Base-by-base conservation (phyloP, 2,888 invertebrate genomes). In the Ormyrus thymus region DNA sequence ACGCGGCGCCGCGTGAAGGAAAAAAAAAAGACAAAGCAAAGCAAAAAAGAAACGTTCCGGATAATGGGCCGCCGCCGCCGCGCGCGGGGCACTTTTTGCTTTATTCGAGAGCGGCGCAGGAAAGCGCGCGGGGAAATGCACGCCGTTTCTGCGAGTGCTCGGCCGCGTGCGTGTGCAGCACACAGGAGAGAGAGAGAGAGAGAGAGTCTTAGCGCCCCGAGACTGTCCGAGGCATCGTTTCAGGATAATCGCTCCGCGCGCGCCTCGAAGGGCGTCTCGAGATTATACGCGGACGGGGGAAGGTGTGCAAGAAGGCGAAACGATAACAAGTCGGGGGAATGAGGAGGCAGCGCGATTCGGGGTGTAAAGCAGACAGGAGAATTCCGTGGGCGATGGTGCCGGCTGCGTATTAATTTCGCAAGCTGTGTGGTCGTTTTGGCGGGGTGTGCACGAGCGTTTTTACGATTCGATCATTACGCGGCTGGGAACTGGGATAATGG, bases 381-480 rank as follows among this genome's bases (percentile, higher is more conserved):
- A 62, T 13, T 50, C 50, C 51, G 51, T 9, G 46, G 29, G 53
- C 64, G 64, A 72, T 72, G 45, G 55, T 55, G 55, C 64, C 64
- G n/a, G n/a, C n/a, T 29, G 29, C 29, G 45, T 64, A 73, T 73
- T 64, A 73, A 73, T 73, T 55, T 55, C 10, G 48, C 46, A 43
- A 15, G 53, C 13, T 13, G 48, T 15, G 48, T 15, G 69, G 10
- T 70, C 48, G 58, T 70, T 58, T 56, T 70, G 29, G 1, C 9
- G 7, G 43, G 9, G 43, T 45, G 7, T 8, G 51, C 6, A 4
- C 3, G 29, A 29, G 1, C 7, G n/a, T 43, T 71, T 59, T 71
- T 61, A 9, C 46, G 56, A 69, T n/a, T 71, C n/a, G 58, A 71
- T 71, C 43, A 71, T 71, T n/a, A 29, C 11, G 1, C 29, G 29